These are phyloP conservation scores for Augochlora pura DNA, from an alignment of 1,140 invertebrate genomes.

Conservation along the genomic window DNA sequence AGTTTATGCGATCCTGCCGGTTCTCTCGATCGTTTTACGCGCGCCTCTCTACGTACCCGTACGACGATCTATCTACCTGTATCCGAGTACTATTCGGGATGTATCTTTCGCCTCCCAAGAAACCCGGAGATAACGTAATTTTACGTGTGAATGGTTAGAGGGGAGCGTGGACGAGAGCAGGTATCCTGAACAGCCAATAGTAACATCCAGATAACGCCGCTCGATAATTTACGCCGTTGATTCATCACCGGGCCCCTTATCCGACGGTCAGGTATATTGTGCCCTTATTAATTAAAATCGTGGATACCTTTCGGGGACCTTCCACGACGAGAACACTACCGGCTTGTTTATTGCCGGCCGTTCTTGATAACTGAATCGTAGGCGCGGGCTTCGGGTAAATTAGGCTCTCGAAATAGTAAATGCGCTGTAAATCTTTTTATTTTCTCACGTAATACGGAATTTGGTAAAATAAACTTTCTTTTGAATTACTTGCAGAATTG, in stretches of 20 bases:
- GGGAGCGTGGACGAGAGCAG: slow-evolving; percentile 64
- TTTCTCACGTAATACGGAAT: too few relatives aligned
- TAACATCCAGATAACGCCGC: slow-evolving; percentile 67
- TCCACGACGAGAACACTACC: not conserved
- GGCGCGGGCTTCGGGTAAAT: too few relatives aligned
- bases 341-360: too few relatives aligned
- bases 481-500: too few relatives aligned
- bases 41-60: slow-evolving; percentile 59
- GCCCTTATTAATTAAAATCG: slow-evolving; percentile 76
- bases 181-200: slow-evolving; percentile 70
- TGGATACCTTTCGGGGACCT: slow-evolving; percentile 28
- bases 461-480: too few relatives aligned
- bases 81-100: slow-evolving; percentile 54
- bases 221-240: slow-evolving; percentile 73
- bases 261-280: slow-evolving; percentile 45
- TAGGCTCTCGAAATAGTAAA: too few relatives aligned
- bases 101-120: slow-evolving; percentile 65
- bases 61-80: slow-evolving; percentile 64
- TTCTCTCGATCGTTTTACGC: slow-evolving; percentile 64
- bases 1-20: slow-evolving; percentile 64
- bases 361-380: not conserved
- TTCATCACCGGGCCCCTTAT: slow-evolving; percentile 64
- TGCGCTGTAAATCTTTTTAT: too few relatives aligned
- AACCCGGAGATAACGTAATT: slow-evolving; percentile 75
- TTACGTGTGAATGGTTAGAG: slow-evolving; percentile 70